phyloP scores from a whole-genome alignment of 2,113 vertebrate species.

The Loxodonta africana region DNA sequence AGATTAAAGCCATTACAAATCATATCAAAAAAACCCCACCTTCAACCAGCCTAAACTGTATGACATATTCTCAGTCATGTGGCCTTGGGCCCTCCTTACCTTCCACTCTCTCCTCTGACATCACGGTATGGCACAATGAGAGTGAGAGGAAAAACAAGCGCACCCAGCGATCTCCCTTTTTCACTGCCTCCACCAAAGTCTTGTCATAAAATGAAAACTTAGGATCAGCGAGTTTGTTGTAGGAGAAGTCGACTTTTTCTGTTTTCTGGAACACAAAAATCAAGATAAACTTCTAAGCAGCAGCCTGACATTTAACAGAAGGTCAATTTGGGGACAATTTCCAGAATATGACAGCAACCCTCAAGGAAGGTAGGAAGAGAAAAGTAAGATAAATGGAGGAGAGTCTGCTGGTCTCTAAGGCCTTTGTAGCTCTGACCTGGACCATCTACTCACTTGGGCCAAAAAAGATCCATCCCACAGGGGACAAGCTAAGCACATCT shows the following conservation, averaged over 20 bases:
- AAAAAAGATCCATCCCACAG: neutral
- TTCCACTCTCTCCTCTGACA: constrained; percentile 95
- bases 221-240: constrained; percentile 93
- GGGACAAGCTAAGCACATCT: neutral
- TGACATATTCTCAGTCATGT: neutral
- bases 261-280: constrained; percentile 89
- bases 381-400: neutral
- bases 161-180: constrained; percentile 82
- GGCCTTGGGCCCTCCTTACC: constrained; percentile 88
- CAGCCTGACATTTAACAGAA: neutral
- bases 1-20: neutral
- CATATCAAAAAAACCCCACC: neutral
- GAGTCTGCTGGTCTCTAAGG: neutral
- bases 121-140: constrained; percentile 96
- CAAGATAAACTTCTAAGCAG: constrained; percentile 48
- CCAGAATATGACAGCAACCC: constrained; percentile 28
- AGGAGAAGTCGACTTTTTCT: constrained; percentile 93
- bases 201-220: constrained; percentile 96
- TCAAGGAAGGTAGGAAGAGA: neutral
- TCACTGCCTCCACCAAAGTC: constrained; percentile 92
- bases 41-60: neutral
- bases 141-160: constrained; percentile 95
- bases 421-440: neutral
- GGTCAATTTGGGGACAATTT: neutral
- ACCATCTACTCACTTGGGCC: neutral